Conservation (phyloP, 2,797 vertebrate species). For the Protonibea diacanthus region DNA sequence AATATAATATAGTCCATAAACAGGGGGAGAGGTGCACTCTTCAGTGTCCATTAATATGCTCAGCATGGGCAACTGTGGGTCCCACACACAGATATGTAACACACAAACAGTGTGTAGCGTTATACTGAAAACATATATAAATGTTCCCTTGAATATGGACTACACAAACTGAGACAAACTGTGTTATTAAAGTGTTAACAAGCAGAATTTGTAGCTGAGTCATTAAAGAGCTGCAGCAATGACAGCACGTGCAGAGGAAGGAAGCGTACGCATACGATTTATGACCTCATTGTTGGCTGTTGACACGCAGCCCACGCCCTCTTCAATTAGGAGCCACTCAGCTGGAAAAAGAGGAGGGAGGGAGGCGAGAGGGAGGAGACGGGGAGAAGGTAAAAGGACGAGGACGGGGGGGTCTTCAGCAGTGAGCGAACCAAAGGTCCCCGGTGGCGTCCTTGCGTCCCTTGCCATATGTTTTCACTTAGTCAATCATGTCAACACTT, state of each 20-base stretch:
- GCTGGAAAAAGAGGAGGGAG: slow-evolving; percentile 62
- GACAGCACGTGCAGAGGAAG: not conserved
- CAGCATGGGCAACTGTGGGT: too few species aligned
- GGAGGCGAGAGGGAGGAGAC: not conserved
- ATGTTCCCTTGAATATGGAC: too few species aligned
- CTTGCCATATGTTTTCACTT: slow-evolving; percentile 82
- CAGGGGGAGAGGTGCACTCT: too few species aligned
- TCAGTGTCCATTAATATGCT: too few species aligned
- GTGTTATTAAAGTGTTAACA: not conserved
- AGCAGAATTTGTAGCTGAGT: not conserved
- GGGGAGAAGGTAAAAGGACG: slow-evolving; percentile 35
- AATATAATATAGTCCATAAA: too few species aligned
- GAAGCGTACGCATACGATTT: slow-evolving; percentile 49
- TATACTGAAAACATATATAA: too few species aligned
- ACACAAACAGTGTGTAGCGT: too few species aligned
- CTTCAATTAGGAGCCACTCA: slow-evolving; percentile 78
- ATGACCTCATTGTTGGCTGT: slow-evolving; percentile 59
- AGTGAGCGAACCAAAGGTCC: slow-evolving; percentile 45
- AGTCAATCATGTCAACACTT: slow-evolving; percentile 80
- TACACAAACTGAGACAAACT: not conserved
- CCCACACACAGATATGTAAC: too few species aligned
- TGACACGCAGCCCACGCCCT: slow-evolving; percentile 55
- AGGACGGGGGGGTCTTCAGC: slow-evolving; percentile 39
- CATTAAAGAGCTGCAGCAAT: slow-evolving; percentile 8
- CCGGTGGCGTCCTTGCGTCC: slow-evolving; percentile 42